Evolutionary conservation across 2,888 invertebrate genomes (phyloP).

Genomic region (Epinotia brunnichana): DNA sequence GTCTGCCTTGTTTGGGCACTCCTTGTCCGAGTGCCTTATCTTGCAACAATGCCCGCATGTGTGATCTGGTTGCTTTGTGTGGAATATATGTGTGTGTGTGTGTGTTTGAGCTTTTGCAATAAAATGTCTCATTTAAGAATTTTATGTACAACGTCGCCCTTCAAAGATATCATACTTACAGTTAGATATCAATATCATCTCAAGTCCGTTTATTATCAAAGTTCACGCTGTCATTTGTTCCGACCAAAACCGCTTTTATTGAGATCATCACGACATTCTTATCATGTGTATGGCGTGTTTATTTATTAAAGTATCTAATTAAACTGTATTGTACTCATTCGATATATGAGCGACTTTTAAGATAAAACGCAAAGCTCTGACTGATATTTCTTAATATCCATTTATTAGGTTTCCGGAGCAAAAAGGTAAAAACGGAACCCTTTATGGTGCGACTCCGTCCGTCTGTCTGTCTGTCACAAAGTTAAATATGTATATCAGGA

Average conservation of each 20-base stretch:
- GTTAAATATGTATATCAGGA: no score
- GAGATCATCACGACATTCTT: conserved; percentile 2
- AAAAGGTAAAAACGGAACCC: no score
- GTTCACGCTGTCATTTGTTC: conserved; percentile 7
- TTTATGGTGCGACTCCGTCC: no score
- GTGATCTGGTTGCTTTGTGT: no score
- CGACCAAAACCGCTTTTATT: conserved; percentile 25
- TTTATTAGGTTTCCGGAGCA: no score
- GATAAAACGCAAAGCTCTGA: conserved; percentile 2
- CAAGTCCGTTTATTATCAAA: conserved; percentile 19
- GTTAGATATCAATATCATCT: no score
- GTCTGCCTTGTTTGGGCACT: no score
- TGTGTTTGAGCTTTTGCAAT: conserved; percentile 17
- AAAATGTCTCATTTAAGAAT: background rate
- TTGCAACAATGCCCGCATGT: no score
- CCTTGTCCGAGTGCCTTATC: no score
- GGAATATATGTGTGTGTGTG: no score
- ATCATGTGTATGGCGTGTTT: conserved; percentile 11
- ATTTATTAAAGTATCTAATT: conserved; percentile 21
- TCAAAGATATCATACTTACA: background rate
- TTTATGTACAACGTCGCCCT: conserved; percentile 17
- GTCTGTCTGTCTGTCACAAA: no score
- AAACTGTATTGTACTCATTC: conserved; percentile 6
- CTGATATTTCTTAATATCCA: background rate
- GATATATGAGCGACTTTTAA: background rate